Conservation (phyloP, 2,797 vertebrate genomes). For the Echeneis naucrates region DNA sequence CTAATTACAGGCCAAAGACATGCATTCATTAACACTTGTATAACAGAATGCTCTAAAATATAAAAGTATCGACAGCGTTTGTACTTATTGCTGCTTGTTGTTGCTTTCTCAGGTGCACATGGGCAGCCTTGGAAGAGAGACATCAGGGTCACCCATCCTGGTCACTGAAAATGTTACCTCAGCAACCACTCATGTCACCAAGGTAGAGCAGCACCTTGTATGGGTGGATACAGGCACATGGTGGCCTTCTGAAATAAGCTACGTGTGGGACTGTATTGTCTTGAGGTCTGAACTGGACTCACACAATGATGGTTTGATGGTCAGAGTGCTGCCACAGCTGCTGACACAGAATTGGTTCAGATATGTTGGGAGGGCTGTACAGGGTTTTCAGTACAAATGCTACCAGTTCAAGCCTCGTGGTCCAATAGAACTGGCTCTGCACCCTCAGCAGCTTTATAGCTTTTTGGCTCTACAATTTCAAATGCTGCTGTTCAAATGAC, state of each 20-base stretch:
- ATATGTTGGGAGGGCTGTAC: neutral
- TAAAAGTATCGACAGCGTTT: conserved; percentile 22
- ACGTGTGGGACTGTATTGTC: too few species aligned
- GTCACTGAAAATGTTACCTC: conserved; percentile 95
- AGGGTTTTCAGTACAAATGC: neutral
- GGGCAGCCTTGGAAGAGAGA: conserved; percentile 80
- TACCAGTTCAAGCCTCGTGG: too few species aligned
- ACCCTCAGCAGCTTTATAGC: neutral
- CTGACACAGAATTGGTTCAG: neutral
- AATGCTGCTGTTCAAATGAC: neutral
- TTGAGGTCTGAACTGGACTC: neutral
- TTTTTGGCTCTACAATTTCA: neutral
- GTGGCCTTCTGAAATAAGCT: too few species aligned
- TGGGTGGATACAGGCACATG: conserved; percentile 20
- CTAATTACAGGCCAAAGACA: conserved; percentile 47
- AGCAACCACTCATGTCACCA: conserved; percentile 97
- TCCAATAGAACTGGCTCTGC: too few species aligned
- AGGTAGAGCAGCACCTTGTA: conserved; percentile 90
- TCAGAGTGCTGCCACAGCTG: neutral
- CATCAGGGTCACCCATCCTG: conserved; percentile 80
- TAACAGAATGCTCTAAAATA: conserved; percentile 22
- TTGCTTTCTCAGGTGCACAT: conserved; percentile 78
- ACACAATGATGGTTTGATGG: neutral
- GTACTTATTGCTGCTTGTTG: neutral
- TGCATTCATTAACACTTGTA: conserved; percentile 14